Evolutionary conservation across 2,888 invertebrate genomes (phyloP).

Genomic region (Clepsis dumicolana): DNA sequence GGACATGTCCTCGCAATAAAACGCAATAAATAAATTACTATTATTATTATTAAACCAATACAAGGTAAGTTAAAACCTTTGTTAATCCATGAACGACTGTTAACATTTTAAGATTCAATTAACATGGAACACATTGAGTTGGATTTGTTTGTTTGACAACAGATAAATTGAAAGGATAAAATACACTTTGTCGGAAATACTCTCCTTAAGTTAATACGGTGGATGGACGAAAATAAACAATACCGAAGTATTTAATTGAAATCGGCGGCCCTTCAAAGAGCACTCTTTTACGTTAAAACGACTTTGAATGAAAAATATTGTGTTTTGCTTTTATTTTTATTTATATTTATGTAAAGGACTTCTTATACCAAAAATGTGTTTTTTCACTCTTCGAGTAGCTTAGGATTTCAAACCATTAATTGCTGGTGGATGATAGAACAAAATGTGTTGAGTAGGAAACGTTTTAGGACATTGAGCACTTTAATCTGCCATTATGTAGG

Average conservation of each 20-base stretch:
- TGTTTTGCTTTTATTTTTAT: constrained; percentile 5
- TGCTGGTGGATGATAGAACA: no score
- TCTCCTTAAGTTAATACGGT: constrained; percentile 15
- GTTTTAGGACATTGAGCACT: no score
- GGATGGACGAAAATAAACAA: constrained; percentile 23
- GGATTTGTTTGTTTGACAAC: constrained; percentile 1
- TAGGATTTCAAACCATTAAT: neutral
- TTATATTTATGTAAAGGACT: neutral
- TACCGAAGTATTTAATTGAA: constrained; percentile 25
- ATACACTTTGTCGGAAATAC: constrained; percentile 10
- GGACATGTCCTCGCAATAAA: no score
- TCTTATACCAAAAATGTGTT: neutral
- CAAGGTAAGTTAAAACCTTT: no score
- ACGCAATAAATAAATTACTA: no score
- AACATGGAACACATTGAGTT: neutral
- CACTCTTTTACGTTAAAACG: constrained; percentile 11
- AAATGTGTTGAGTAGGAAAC: no score
- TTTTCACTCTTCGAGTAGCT: neutral
- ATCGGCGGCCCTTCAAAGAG: constrained; percentile 18
- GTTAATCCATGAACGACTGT: no score
- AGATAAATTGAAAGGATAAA: constrained; percentile 15
- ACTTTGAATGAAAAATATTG: constrained; percentile 19
- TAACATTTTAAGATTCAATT: constrained; percentile 3
- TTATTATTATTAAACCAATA: no score
- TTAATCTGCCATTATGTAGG: no score